phyloP scores from a whole-genome alignment of 1,140 invertebrate species.

The Magallana ariakensis region DNA sequence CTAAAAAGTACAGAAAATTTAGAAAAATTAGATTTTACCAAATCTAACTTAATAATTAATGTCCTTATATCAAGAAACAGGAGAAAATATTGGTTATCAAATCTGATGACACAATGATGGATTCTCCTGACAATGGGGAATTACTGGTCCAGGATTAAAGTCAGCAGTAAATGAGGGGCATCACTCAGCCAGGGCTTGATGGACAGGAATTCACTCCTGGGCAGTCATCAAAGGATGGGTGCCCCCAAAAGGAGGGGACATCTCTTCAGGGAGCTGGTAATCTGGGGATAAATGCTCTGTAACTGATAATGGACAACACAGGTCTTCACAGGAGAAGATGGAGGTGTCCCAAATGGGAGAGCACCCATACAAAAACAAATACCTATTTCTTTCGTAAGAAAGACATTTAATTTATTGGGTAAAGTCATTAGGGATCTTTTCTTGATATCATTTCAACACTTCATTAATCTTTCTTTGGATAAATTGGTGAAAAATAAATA shows the following conservation, averaged over 20 bases:
- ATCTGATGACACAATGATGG: neutral
- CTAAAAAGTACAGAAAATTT: no score
- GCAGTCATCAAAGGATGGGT: constrained; percentile 8
- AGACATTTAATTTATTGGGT: neutral
- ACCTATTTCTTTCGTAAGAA: neutral
- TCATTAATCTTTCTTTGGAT: neutral
- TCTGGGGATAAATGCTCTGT: neutral
- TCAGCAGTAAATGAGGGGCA: neutral
- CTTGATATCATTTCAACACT: neutral
- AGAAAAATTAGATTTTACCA: no score
- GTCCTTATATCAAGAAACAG: no score
- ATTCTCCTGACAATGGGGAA: neutral
- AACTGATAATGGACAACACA: neutral
- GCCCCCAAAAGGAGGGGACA: neutral
- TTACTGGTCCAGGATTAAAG: neutral
- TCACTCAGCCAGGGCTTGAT: neutral
- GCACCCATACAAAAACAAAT: neutral
- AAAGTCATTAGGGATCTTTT: neutral
- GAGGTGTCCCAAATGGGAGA: neutral
- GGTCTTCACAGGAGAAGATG: neutral
- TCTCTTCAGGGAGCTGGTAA: neutral
- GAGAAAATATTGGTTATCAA: no score
- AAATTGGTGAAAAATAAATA: neutral
- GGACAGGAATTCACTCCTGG: constrained; percentile 4
- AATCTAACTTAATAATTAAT: no score